A percentile compares a stretch with the other conserved stretches of the same genome.
These are phyloP conservation scores for Eleginops maclovinus DNA, from an alignment of 2,113 vertebrate species.

Conservation along the genomic window DNA sequence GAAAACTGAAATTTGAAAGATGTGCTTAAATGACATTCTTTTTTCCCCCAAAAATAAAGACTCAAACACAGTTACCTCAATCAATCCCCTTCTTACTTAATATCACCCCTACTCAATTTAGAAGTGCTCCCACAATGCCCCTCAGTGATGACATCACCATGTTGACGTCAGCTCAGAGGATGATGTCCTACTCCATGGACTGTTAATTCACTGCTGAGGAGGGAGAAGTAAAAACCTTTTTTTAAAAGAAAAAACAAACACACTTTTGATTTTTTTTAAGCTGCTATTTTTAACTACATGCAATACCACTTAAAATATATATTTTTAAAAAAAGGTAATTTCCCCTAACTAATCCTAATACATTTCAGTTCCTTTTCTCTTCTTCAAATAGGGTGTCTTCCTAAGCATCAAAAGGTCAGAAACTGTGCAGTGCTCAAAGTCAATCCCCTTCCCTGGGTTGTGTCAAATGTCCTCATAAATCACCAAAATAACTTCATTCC, in stretches of 20 bases:
- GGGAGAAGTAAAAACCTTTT: slow-evolving; percentile 7
- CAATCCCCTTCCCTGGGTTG: not conserved
- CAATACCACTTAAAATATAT: too few species aligned
- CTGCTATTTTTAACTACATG: too few species aligned
- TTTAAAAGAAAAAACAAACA: too few species aligned
- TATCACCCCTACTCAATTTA: not conserved
- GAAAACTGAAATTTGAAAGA: not conserved
- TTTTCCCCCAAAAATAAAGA: not conserved
- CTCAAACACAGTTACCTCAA: too few species aligned
- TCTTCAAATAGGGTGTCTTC: not conserved
- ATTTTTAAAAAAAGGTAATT: too few species aligned
- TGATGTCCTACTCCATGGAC: slow-evolving; percentile 15
- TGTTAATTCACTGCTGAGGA: not conserved
- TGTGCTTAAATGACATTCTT: not conserved
- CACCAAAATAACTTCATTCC: not conserved
- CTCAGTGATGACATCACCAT: slow-evolving; percentile 32
- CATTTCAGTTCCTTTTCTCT: too few species aligned
- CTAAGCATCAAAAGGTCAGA: not conserved
- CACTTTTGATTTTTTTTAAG: not conserved
- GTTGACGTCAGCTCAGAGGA: not conserved
- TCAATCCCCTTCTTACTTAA: not conserved
- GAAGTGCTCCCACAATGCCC: slow-evolving; percentile 4
- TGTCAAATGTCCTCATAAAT: slow-evolving; percentile 1
- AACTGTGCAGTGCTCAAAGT: not conserved
- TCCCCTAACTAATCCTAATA: too few species aligned